These are phyloP conservation scores for Epicauta chinensis DNA, from an alignment of 1,140 invertebrate species.

Conservation along the genomic window DNA sequence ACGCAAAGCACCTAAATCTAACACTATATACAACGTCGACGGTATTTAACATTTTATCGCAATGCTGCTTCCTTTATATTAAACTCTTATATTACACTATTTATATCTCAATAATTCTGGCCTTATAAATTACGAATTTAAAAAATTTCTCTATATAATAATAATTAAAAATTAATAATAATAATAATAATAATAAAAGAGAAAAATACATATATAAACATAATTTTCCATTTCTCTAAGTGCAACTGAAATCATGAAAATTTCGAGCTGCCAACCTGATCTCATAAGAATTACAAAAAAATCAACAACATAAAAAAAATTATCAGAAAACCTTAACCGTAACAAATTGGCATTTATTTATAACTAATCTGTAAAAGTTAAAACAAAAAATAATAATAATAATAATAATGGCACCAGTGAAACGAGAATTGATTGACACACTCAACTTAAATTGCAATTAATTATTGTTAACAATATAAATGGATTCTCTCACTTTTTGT, in stretches of 20 bases:
- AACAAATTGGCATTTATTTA: not conserved
- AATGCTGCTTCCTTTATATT: slow-evolving; percentile 33
- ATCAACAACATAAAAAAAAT: not conserved
- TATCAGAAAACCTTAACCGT: slow-evolving; percentile 7
- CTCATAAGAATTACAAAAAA: not conserved
- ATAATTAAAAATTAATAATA: too few relatives aligned
- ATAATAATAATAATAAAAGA: slow-evolving; percentile 9
- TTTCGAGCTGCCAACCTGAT: slow-evolving; percentile 26
- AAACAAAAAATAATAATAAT: too few relatives aligned
- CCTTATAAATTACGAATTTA: slow-evolving; percentile 19
- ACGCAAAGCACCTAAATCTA: slow-evolving; percentile 34
- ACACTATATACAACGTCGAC: slow-evolving; percentile 33
- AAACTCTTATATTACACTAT: slow-evolving; percentile 38
- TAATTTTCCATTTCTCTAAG: not conserved
- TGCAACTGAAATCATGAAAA: slow-evolving; percentile 1
- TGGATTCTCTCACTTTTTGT: too few relatives aligned
- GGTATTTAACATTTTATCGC: slow-evolving; percentile 22
- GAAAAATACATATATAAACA: too few relatives aligned
- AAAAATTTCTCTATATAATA: too few relatives aligned
- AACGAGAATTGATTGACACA: slow-evolving; percentile 17
- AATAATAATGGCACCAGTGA: slow-evolving; percentile 30
- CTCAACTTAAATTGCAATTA: slow-evolving; percentile 11
- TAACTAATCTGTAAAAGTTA: too few relatives aligned
- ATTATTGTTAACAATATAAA: not conserved
- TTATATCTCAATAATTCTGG: slow-evolving; percentile 30